These are phyloP conservation scores for Phataginus tricuspis DNA, from an alignment of 2,797 vertebrate genomes.

Conservation along the genomic window DNA sequence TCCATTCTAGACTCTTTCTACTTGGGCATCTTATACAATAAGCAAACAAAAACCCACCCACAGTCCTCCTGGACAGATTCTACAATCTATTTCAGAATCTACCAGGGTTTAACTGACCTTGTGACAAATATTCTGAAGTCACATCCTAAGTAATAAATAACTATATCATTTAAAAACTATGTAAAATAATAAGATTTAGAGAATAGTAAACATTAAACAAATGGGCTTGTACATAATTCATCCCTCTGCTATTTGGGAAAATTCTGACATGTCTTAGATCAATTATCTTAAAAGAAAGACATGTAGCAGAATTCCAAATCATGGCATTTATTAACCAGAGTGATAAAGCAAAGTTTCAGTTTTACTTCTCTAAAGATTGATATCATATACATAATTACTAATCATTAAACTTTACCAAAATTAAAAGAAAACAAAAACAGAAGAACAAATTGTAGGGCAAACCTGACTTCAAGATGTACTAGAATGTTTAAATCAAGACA, in stretches of 20 bases:
- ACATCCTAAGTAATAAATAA: not conserved
- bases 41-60: not conserved
- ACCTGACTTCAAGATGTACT: not conserved
- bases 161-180: not conserved
- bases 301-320: not conserved
- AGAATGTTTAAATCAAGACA: not conserved
- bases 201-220: not conserved
- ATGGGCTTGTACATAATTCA: not conserved
- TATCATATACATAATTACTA: not conserved
- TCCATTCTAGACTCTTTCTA: not conserved
- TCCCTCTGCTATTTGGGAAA: not conserved
- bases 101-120: not conserved
- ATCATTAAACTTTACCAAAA: not conserved
- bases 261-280: not conserved
- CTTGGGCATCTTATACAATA: not conserved
- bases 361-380: not conserved
- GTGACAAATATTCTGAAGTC: not conserved
- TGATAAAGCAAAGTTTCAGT: not conserved
- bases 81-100: not conserved
- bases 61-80: not conserved
- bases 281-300: not conserved
- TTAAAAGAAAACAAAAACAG: not conserved
- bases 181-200: not conserved
- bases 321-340: not conserved
- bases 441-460: not conserved